phyloP scores from a whole-genome alignment of 2,797 vertebrate genomes.

The Artibeus lituratus region DNA sequence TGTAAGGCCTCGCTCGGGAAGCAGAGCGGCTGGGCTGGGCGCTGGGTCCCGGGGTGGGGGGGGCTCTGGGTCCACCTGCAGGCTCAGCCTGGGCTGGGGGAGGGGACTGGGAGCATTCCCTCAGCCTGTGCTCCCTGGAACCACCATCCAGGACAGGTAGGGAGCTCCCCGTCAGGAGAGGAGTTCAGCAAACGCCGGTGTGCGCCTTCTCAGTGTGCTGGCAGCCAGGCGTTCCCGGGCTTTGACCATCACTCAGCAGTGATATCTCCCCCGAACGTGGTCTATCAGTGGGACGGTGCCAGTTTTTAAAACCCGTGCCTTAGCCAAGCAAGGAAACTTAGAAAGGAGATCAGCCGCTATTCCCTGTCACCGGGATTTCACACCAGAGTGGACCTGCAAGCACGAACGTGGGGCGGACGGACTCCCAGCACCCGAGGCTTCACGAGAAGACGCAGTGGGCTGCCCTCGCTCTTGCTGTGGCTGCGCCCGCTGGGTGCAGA shows the following conservation, averaged over 20 bases:
- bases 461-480: rapidly evolving
- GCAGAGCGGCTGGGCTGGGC: background rate
- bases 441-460: background rate
- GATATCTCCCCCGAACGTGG: background rate
- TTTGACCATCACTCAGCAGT: rapidly evolving
- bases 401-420: background rate
- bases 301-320: background rate
- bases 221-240: background rate
- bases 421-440: background rate
- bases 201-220: background rate
- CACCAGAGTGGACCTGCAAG: background rate
- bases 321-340: background rate
- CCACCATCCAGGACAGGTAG: too few species aligned
- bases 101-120: background rate
- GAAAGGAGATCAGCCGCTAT: background rate
- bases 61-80: background rate
- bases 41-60: rapidly evolving
- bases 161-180: background rate
- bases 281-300: background rate
- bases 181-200: background rate
- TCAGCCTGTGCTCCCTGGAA: background rate
- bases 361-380: background rate
- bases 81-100: background rate
- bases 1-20: background rate
- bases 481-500: rapidly evolving